These are phyloP conservation scores for Chironex yamaguchii DNA, from an alignment of 30 jellyfish, hydroid and myxozoan species.

Conservation along the genomic window DNA sequence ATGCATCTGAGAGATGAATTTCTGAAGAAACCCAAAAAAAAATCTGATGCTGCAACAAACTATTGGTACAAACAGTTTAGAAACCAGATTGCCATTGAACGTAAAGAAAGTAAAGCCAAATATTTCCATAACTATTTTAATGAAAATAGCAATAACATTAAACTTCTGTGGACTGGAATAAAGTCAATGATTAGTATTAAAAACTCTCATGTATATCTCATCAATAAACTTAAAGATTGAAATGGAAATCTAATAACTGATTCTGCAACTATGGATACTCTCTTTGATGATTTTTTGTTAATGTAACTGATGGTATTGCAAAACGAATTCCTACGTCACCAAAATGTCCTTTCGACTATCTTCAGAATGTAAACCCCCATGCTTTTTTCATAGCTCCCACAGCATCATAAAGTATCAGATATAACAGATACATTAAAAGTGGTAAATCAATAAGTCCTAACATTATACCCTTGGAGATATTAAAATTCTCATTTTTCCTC, in stretches of 20 bases:
- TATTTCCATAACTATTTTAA: conserved; percentile 3
- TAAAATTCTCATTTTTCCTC: background rate
- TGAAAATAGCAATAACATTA: conserved; percentile 24
- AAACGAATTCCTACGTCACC: conserved; percentile 37
- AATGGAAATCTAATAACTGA: conserved; percentile 2
- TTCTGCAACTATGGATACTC: conserved; percentile 15
- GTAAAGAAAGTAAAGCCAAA: conserved; percentile 6
- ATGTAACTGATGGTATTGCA: conserved; percentile 44
- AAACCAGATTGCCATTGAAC: conserved; percentile 19
- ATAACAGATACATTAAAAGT: conserved; percentile 1
- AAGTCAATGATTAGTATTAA: conserved; percentile 15
- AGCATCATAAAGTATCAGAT: conserved; percentile 58
- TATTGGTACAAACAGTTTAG: too few relatives aligned
- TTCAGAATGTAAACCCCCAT: background rate
- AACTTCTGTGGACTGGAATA: conserved; percentile 22
- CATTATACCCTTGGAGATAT: conserved; percentile 42
- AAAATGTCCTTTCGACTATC: conserved; percentile 55
- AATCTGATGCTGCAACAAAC: conserved; percentile 31
- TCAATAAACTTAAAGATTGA: conserved; percentile 1
- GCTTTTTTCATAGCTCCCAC: conserved; percentile 31
- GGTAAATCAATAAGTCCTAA: conserved; percentile 54
- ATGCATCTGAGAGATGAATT: conserved; percentile 36
- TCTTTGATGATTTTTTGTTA: conserved; percentile 35
- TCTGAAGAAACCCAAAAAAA: conserved; percentile 35
- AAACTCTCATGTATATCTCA: background rate